These are phyloP conservation scores for Dryomyza anilis DNA, from an alignment of 2,888 invertebrate species.

Conservation along the genomic window DNA sequence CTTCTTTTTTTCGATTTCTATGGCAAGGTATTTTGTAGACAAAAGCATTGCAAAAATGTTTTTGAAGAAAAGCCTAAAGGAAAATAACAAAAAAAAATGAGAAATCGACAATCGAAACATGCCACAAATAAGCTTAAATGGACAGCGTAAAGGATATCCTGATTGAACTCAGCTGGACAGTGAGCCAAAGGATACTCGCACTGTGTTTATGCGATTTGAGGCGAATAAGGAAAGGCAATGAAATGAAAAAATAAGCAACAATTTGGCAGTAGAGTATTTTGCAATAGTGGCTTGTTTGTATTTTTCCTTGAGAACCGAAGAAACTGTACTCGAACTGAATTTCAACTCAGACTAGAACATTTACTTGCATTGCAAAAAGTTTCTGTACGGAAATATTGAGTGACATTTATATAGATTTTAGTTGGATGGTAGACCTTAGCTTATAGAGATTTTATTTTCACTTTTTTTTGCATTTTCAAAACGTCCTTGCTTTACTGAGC, in stretches of 20 bases:
- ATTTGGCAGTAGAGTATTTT: not conserved
- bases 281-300: too few species aligned
- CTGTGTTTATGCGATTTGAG: too few species aligned
- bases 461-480: not conserved
- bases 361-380: not conserved
- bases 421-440: not conserved
- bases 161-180: slow-evolving; percentile 50
- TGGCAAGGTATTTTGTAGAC: not conserved
- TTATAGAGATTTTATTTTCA: slow-evolving; percentile 6
- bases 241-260: not conserved
- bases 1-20: not conserved
- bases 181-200: not conserved
- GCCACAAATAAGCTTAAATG: slow-evolving; percentile 3
- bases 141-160: slow-evolving; percentile 53
- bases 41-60: slow-evolving; percentile 17
- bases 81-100: slow-evolving; percentile 37
- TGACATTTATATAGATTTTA: not conserved
- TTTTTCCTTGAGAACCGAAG: too few species aligned
- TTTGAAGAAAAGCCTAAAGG: slow-evolving; percentile 42
- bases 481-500: not conserved
- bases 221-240: not conserved
- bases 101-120: slow-evolving; percentile 41
- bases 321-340: not conserved
- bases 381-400: not conserved
- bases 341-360: not conserved